Evolutionary conservation across 1,140 invertebrate species (phyloP), one percentile per base, ranked within the genome.

Genomic region (Caenorhabditis brenneri): DNA sequence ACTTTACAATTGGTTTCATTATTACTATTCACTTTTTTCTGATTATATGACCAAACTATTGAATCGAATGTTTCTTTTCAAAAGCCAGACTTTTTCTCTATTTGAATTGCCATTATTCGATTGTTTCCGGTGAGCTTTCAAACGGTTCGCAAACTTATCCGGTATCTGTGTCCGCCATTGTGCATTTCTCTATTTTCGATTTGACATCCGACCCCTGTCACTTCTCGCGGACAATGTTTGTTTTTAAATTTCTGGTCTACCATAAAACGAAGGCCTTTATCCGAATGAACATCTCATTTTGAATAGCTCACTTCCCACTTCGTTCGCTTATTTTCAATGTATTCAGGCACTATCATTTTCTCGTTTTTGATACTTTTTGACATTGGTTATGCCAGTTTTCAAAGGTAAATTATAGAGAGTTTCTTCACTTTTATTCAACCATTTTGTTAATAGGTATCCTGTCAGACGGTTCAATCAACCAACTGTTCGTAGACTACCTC

Each of bases 161-260:
- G 65, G 65, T 74, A 74, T 74, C 36, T 24, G 31, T n/a, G 16
- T n/a, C 29, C 22, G 65, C 65, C 36, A 74, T 74, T 74, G 65
- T 74, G 36, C 36, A 74, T 46, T 74, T 74, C 36, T 65, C 65
- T 74, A 74, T 74, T 74, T 74, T 74, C 65, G 65, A 42, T 42
- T 42, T 74, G 65, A 74, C 65, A 74, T 74, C 65, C 65, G 65
- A 74, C 65, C 65, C 65, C 53, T 74, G 65, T 74, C 65, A 42
- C 31, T n/a, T 65, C n/a, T n/a, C n/a, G n/a, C 58, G 58, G 58
- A 65, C 65, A 74, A 42, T 74, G 36, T 74, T 74, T 74, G 65
- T 42, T 42, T 74, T 74, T 74, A 12, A 74, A 74, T 74, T 74
- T 74, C 65, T 74, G 33, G 36, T 74, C 65, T 74, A 74, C 65